phyloP scores from a whole-genome alignment of 2,888 invertebrate genomes.

The Eutolmus rufibarbis region DNA sequence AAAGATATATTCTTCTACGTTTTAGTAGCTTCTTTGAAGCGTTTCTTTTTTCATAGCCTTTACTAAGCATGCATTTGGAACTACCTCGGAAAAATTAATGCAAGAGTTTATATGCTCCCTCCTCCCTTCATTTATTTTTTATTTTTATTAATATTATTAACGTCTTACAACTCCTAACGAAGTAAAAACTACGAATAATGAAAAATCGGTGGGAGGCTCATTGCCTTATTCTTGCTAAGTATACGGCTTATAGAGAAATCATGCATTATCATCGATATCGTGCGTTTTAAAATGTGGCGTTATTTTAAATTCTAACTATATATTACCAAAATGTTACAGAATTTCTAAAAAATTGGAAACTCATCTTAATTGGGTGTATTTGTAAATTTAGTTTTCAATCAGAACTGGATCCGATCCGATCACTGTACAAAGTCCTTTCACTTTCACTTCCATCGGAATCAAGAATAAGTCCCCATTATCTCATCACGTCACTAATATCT shows the following conservation, averaged over 20 bases:
- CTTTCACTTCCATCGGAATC: too few species aligned
- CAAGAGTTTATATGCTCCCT: not conserved
- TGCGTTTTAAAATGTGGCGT: not conserved
- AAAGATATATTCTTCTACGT: not conserved
- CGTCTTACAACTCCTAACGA: not conserved
- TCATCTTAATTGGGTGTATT: too few species aligned
- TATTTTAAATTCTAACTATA: not conserved
- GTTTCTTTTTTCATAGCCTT: not conserved
- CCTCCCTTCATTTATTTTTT: not conserved
- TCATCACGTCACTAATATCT: not conserved
- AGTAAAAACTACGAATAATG: not conserved
- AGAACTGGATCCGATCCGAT: too few species aligned
- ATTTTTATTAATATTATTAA: not conserved
- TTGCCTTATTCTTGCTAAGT: not conserved
- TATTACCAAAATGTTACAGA: too few species aligned
- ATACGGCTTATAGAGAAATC: not conserved
- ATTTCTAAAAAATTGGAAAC: too few species aligned
- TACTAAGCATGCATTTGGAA: not conserved
- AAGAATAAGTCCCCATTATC: not conserved
- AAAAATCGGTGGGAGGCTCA: not conserved
- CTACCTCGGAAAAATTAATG: not conserved
- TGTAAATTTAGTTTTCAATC: too few species aligned
- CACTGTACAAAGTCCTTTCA: too few species aligned
- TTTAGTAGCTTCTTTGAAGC: not conserved
- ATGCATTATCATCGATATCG: not conserved